phyloP scores from a whole-genome alignment of 2,888 invertebrate genomes.

The Apomyelois bistriatella region DNA sequence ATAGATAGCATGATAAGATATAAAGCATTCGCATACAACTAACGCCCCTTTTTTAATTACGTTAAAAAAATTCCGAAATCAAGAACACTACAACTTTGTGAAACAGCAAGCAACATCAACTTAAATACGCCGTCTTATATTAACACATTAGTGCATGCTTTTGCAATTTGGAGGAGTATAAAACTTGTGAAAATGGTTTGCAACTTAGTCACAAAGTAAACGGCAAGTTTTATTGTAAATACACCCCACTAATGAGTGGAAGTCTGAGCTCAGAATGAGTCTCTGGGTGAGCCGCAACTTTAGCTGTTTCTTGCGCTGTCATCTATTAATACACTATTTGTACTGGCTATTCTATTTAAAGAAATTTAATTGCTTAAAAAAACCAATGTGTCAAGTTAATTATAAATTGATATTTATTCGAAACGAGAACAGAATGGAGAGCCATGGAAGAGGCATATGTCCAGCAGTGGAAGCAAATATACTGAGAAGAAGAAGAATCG shows the following conservation, averaged over 20 bases:
- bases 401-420: no score
- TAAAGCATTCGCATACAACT: no score
- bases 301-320: constrained; percentile 11
- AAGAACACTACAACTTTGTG: neutral
- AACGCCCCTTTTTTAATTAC: no score
- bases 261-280: constrained; percentile 35
- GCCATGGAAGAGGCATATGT: no score
- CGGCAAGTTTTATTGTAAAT: constrained; percentile 44
- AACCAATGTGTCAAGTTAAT: no score
- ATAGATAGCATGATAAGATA: no score
- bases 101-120: neutral
- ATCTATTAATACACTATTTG: constrained; percentile 13
- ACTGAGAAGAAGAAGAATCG: no score
- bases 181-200: constrained; percentile 15
- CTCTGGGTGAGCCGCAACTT: constrained; percentile 10
- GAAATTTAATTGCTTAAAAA: neutral
- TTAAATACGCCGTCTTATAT: constrained; percentile 8
- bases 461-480: no score
- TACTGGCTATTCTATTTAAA: neutral
- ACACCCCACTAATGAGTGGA: constrained; percentile 42
- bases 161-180: constrained; percentile 11
- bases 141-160: constrained; percentile 13
- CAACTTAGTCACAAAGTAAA: constrained; percentile 29
- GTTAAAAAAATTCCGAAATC: neutral
- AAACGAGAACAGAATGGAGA: no score